A percentile compares a stretch with the other conserved stretches of the same genome.
These are phyloP conservation scores for Acanthurus leucopareius DNA, from an alignment of 2,797 vertebrate genomes.

Conservation along the genomic window DNA sequence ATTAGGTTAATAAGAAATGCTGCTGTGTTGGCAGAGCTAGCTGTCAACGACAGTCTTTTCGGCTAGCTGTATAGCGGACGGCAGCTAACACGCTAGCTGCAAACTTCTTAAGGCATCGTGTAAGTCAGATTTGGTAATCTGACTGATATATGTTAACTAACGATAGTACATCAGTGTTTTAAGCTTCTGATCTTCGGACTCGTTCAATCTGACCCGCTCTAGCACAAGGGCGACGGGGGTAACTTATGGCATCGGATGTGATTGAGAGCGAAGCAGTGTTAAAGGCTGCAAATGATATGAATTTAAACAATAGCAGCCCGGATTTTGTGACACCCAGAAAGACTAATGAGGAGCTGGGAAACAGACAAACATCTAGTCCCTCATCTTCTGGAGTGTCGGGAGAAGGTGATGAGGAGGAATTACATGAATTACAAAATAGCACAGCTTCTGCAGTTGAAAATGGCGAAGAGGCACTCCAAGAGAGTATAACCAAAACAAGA, in stretches of 20 bases:
- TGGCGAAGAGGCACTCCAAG: slow-evolving; percentile 59
- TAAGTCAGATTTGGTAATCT: slow-evolving; percentile 6
- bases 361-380: slow-evolving; percentile 61
- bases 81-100: slow-evolving; percentile 60
- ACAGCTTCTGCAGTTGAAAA: slow-evolving; percentile 59
- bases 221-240: slow-evolving; percentile 29
- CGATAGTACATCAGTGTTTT: background rate
- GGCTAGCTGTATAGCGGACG: slow-evolving; percentile 39
- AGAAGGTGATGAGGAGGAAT: slow-evolving; percentile 69
- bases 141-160: background rate
- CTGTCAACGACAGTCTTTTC: slow-evolving; percentile 49
- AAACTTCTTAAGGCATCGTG: slow-evolving; percentile 58
- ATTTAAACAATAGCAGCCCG: slow-evolving; percentile 75
- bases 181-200: background rate
- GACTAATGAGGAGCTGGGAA: slow-evolving; percentile 60
- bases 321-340: slow-evolving; percentile 81
- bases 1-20: slow-evolving; percentile 45
- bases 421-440: slow-evolving; percentile 56
- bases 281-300: slow-evolving; percentile 66
- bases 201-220: background rate
- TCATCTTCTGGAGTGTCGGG: slow-evolving; percentile 77
- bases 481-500: slow-evolving; percentile 67
- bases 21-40: slow-evolving; percentile 27
- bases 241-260: slow-evolving; percentile 83
- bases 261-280: slow-evolving; percentile 73